phyloP scores from a whole-genome alignment of 2,113 vertebrate genomes.

The Epinephelus fuscoguttatus region DNA sequence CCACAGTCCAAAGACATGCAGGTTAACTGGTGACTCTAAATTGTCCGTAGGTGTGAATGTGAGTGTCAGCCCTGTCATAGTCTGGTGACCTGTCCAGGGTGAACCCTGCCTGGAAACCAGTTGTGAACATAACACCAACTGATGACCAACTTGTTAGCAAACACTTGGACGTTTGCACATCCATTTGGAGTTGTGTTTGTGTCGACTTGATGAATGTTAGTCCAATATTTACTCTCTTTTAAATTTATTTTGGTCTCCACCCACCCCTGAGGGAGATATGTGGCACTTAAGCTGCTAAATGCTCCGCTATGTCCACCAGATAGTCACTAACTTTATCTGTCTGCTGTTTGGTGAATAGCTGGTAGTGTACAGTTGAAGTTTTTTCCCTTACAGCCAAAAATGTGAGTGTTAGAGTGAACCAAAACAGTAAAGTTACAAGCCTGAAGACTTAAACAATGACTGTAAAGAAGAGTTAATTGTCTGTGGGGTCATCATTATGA shows the following conservation, averaged over 20 bases:
- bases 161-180: too few relatives aligned
- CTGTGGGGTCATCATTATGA: background rate
- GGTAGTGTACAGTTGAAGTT: background rate
- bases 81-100: too few relatives aligned
- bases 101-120: too few relatives aligned
- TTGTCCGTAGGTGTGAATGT: too few relatives aligned
- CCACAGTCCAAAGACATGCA: too few relatives aligned
- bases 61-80: too few relatives aligned
- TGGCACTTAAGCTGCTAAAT: background rate
- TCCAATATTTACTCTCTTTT: background rate
- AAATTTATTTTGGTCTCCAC: background rate
- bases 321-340: background rate
- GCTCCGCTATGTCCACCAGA: background rate
- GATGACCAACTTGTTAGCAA: too few relatives aligned
- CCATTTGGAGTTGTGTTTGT: background rate
- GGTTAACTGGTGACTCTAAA: too few relatives aligned
- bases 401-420: background rate
- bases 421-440: background rate
- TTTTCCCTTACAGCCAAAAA: background rate
- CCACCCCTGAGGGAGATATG: background rate
- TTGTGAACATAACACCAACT: too few relatives aligned
- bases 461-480: background rate
- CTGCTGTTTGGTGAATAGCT: background rate
- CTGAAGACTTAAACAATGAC: too few relatives aligned
- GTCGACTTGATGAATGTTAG: background rate